These are phyloP conservation scores for Helicoverpa assulta DNA, from an alignment of 2,888 invertebrate genomes.

Conservation along the genomic window DNA sequence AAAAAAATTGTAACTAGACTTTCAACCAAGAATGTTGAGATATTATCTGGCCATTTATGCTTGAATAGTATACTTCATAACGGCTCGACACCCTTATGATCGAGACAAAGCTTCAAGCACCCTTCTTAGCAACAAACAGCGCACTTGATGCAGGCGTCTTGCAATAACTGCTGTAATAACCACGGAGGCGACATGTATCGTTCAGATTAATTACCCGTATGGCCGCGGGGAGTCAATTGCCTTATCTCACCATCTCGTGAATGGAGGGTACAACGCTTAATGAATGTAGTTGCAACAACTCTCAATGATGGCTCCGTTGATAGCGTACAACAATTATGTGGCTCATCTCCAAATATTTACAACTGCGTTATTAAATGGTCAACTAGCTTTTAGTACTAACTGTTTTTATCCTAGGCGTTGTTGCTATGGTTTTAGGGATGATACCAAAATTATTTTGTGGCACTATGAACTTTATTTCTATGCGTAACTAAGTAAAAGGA, in stretches of 20 bases:
- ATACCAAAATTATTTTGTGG: no score
- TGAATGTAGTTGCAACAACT: constrained; percentile 69
- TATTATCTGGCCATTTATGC: constrained; percentile 31
- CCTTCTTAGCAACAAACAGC: constrained; percentile 57
- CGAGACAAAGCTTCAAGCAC: constrained; percentile 31
- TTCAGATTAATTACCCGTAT: constrained; percentile 88
- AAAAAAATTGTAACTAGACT: background rate
- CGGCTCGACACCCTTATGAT: constrained; percentile 50
- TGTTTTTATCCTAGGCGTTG: no score
- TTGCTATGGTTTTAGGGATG: no score
- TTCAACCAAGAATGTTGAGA: constrained; percentile 22
- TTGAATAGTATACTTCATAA: constrained; percentile 45
- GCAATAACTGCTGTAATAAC: constrained; percentile 63
- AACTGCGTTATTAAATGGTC: constrained; percentile 12
- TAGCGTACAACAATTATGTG: constrained; percentile 48
- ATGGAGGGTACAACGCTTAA: constrained; percentile 62
- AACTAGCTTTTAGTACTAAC: no score
- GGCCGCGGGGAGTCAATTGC: constrained; percentile 84
- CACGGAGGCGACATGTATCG: constrained; percentile 58
- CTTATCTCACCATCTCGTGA: constrained; percentile 81
- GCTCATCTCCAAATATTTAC: constrained; percentile 24
- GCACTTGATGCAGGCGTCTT: constrained; percentile 77
- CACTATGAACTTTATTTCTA: no score
- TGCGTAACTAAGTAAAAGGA: no score
- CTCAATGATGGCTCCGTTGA: constrained; percentile 55